Percentiles rank a stretch among this genome's conserved stretches.
These are phyloP conservation scores for Cremastinae sp. DNA, from an alignment of 2,888 invertebrate genomes.

Conservation along the genomic window DNA sequence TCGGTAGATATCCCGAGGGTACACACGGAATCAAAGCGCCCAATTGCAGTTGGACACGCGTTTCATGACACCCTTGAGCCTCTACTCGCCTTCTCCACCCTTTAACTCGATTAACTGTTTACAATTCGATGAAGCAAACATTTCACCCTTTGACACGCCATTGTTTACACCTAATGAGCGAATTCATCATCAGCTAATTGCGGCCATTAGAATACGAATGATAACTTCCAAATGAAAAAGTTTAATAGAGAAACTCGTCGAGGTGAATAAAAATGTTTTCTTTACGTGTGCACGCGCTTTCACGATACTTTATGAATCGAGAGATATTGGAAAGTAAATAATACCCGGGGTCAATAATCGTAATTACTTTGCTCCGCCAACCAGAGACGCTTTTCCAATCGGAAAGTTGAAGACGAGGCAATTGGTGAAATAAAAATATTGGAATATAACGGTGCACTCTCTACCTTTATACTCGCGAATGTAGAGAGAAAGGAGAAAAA, in stretches of 20 bases:
- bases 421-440: conserved; percentile 19
- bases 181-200: neutral
- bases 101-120: conserved; percentile 19
- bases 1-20: neutral
- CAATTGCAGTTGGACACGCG: conserved; percentile 45
- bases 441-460: conserved; percentile 5
- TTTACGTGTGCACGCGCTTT: neutral
- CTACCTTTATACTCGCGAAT: conserved; percentile 1
- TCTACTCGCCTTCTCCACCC: neutral
- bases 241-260: no score
- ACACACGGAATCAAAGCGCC: conserved; percentile 48
- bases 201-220: no score
- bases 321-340: neutral
- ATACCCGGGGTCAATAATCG: conserved; percentile 31
- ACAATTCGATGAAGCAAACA: conserved; percentile 13
- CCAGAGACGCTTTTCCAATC: conserved; percentile 27
- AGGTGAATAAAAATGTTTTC: neutral
- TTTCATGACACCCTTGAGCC: conserved; percentile 32
- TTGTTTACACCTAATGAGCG: conserved; percentile 20
- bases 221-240: no score
- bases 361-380: conserved; percentile 24
- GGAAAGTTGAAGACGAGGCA: conserved; percentile 1
- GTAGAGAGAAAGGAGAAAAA: neutral
- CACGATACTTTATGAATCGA: neutral
- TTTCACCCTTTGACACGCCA: conserved; percentile 26